Evolutionary conservation across 2,888 invertebrate species (phyloP).

Genomic region (Pyralis farinalis): DNA sequence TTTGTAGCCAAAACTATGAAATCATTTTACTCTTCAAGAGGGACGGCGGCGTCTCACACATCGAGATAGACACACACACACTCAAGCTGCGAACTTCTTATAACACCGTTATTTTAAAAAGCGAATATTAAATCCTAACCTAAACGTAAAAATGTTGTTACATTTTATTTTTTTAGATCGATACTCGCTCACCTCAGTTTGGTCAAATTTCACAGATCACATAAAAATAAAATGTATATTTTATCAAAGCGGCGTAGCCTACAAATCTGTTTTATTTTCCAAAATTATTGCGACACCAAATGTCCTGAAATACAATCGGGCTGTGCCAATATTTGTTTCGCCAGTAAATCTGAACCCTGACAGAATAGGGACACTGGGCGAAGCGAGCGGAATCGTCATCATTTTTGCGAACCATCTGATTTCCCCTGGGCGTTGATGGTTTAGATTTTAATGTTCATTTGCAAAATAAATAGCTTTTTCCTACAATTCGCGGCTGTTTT

Average conservation of each 20-base stretch:
- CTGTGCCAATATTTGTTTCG: neutral
- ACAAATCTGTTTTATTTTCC: neutral
- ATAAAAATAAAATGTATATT: too few species aligned
- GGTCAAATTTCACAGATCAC: too few species aligned
- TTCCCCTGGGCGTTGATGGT: slow-evolving; percentile 43
- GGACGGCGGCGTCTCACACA: too few species aligned
- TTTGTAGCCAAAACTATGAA: too few species aligned
- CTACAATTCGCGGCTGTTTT: slow-evolving; percentile 10
- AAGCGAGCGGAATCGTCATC: slow-evolving; percentile 27
- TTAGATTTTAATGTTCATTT: slow-evolving; percentile 51
- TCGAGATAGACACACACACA: too few species aligned
- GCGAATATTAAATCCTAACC: too few species aligned
- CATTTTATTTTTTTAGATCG: too few species aligned
- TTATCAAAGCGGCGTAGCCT: neutral
- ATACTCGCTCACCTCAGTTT: too few species aligned
- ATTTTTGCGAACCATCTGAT: slow-evolving; percentile 45
- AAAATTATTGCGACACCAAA: neutral
- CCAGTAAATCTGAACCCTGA: neutral
- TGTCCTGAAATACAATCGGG: neutral
- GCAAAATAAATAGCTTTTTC: slow-evolving; percentile 37
- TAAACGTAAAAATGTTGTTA: too few species aligned
- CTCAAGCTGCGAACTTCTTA: too few species aligned
- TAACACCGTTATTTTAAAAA: too few species aligned
- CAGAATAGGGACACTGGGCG: neutral
- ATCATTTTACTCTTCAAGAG: too few species aligned